These are phyloP conservation scores for Sus cebifrons DNA, from an alignment of 2,797 vertebrate genomes.

Conservation along the genomic window DNA sequence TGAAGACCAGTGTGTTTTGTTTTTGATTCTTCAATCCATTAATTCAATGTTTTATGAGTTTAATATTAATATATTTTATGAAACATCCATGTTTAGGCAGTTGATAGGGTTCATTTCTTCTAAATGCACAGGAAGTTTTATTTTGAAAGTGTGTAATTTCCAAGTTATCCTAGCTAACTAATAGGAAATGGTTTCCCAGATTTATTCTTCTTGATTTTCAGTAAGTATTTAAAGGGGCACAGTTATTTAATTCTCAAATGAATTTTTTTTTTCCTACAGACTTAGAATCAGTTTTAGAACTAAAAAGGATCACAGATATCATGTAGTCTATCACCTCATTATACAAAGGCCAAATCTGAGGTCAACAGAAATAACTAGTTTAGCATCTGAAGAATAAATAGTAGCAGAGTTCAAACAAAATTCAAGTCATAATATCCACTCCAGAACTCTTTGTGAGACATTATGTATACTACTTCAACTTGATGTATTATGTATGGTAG, in stretches of 20 bases:
- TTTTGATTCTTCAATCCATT: background rate
- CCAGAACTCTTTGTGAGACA: background rate
- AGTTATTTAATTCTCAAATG: background rate
- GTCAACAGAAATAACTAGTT: background rate
- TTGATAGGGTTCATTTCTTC: background rate
- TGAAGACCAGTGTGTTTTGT: background rate
- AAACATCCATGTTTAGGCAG: background rate
- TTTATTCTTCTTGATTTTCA: background rate
- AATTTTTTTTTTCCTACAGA: background rate
- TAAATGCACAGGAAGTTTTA: background rate
- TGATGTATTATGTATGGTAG: slow-evolving; percentile 58
- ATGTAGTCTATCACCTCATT: background rate
- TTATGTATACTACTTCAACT: slow-evolving; percentile 73
- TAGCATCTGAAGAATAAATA: slow-evolving; percentile 23
- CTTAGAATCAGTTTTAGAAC: background rate
- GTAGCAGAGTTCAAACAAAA: background rate
- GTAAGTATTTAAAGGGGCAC: background rate
- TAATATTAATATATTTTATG: background rate
- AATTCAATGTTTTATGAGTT: background rate
- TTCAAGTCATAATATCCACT: background rate
- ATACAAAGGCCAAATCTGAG: background rate
- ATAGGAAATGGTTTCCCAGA: background rate
- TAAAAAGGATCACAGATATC: slow-evolving; percentile 21
- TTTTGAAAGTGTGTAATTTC: background rate
- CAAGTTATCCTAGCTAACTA: background rate